A percentile compares a stretch with the other conserved stretches of the same genome.
Conservation (phyloP, 92 coral and sea anemone species). For the Porites lobata region DNA sequence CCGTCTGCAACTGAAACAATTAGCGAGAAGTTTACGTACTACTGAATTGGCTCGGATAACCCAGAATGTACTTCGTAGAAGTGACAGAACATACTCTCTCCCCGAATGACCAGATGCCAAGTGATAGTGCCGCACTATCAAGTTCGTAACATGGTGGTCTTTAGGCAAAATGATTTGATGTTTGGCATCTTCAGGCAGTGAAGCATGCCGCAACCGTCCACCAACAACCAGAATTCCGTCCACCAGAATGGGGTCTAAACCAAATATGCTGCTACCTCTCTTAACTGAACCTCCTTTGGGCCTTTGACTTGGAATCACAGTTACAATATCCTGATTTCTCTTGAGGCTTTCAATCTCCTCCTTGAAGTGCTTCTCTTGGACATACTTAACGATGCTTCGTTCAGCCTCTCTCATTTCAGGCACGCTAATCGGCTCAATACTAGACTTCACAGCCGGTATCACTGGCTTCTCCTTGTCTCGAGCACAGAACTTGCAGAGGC, state of each 20-base stretch:
- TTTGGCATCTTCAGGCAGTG: conserved; percentile 39
- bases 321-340: too few relatives aligned
- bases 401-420: background rate
- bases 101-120: conserved; percentile 64
- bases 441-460: background rate
- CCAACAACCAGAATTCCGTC: conserved; percentile 46
- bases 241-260: conserved; percentile 48
- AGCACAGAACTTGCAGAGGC: background rate
- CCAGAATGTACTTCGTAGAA: conserved; percentile 36
- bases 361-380: conserved; percentile 1
- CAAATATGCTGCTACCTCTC: conserved; percentile 2
- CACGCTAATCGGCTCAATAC: background rate
- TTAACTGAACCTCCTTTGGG: background rate
- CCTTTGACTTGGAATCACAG: too few relatives aligned
- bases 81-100: conserved; percentile 56
- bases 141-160: conserved; percentile 41
- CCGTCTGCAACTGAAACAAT: conserved; percentile 44
- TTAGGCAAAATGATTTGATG: conserved; percentile 58
- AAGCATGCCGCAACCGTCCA: conserved; percentile 47
- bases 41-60: conserved; percentile 12
- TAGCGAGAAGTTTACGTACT: background rate
- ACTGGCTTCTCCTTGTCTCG: conserved; percentile 1
- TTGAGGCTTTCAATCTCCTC: background rate
- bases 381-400: background rate
- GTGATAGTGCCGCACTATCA: conserved; percentile 55